Evolutionary conservation across 1,140 invertebrate species (phyloP).

Genomic region (Diachasmimorpha longicaudata): DNA sequence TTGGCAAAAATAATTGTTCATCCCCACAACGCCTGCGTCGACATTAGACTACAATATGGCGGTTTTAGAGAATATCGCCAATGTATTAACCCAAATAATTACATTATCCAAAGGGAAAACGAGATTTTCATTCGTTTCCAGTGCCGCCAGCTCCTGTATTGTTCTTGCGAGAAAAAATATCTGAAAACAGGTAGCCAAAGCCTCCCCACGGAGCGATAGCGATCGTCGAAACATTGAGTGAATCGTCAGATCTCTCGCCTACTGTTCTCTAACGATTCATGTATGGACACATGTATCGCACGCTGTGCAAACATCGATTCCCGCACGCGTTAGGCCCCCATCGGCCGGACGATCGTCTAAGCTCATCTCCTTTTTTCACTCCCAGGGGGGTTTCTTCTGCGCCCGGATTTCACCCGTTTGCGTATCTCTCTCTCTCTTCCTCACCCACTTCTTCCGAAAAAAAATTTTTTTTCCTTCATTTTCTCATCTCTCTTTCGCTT

Average conservation of each 20-base stretch:
- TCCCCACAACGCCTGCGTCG: too few species aligned
- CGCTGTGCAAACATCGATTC: constrained; percentile 54
- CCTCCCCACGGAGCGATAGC: constrained; percentile 27
- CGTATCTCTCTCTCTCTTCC: constrained; percentile 11
- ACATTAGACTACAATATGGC: too few species aligned
- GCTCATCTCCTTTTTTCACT: constrained; percentile 30
- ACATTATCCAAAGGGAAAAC: too few species aligned
- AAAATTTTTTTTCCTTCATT: constrained; percentile 17
- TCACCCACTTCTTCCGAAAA: constrained; percentile 24
- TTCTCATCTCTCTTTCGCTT: constrained; percentile 24
- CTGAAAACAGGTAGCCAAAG: constrained; percentile 5
- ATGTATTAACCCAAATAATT: too few species aligned
- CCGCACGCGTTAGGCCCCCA: constrained; percentile 5
- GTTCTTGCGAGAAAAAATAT: neutral
- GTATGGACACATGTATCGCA: constrained; percentile 58
- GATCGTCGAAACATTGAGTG: constrained; percentile 28
- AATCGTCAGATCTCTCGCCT: constrained; percentile 19
- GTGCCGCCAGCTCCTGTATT: too few species aligned
- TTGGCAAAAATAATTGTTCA: too few species aligned
- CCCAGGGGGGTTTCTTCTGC: constrained; percentile 11
- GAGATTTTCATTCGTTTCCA: too few species aligned
- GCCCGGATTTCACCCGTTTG: constrained; percentile 22
- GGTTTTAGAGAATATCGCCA: too few species aligned
- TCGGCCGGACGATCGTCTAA: constrained; percentile 16
- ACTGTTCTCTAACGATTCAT: constrained; percentile 19